Evolutionary conservation across 1,140 invertebrate genomes (phyloP).

Genomic region (Panonychus citri): DNA sequence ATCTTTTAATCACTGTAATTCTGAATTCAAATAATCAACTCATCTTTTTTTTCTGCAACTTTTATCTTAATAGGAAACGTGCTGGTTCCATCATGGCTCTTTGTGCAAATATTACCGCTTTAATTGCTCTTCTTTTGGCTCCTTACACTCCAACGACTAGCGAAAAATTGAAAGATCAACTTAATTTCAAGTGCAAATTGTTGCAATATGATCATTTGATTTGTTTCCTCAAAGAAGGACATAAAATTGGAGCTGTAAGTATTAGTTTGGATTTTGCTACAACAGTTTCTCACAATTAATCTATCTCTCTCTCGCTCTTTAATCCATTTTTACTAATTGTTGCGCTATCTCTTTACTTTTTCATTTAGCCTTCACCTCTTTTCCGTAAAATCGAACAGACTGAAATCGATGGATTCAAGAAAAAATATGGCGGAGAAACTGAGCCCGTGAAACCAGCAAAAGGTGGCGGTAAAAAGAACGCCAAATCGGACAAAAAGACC

Average conservation of each 20-base stretch:
- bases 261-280: not conserved
- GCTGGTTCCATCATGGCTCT: constrained; percentile 66
- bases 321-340: no score
- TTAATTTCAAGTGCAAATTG: constrained; percentile 32
- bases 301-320: no score
- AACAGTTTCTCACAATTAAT: no score
- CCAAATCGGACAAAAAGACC: no score
- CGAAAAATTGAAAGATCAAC: constrained; percentile 39
- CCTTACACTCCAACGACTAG: constrained; percentile 78
- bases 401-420: constrained; percentile 43
- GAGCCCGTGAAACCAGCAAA: not conserved
- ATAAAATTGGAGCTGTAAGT: constrained; percentile 54
- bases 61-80: constrained; percentile 21
- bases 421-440: constrained; percentile 35
- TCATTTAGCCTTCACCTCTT: constrained; percentile 40
- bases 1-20: not conserved
- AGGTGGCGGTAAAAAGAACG: not conserved
- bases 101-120: constrained; percentile 55
- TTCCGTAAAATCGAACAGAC: constrained; percentile 63
- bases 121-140: constrained; percentile 53
- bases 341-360: no score
- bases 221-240: constrained; percentile 46
- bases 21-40: not conserved
- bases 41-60: constrained; percentile 8
- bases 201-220: constrained; percentile 35